Evolutionary conservation across 2,113 vertebrate species (phyloP).

Genomic region (Campylomormyrus numenius): DNA sequence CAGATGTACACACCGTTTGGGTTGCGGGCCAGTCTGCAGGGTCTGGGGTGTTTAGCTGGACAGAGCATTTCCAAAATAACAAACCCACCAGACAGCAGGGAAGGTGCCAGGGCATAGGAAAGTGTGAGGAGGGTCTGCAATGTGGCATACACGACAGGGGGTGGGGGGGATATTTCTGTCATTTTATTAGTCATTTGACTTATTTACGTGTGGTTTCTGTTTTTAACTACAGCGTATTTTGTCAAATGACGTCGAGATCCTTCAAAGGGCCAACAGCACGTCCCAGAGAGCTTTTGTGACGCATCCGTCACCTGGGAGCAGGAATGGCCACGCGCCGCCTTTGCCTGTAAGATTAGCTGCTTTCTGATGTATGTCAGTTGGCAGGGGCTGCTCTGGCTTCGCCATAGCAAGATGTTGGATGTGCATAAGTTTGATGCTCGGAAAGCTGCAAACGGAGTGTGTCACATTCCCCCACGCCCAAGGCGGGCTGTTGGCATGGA

Average conservation of each 20-base stretch:
- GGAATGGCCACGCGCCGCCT: neutral
- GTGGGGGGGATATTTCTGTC: neutral
- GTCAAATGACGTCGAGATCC: neutral
- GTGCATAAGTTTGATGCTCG: neutral
- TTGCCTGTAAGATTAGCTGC: neutral
- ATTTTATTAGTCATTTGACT: neutral
- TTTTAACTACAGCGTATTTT: neutral
- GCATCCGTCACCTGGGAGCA: neutral
- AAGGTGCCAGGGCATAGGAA: no score
- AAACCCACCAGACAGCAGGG: neutral
- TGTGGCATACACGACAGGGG: no score
- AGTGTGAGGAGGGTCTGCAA: no score
- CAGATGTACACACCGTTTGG: slow-evolving; percentile 24
- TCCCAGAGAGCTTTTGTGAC: neutral
- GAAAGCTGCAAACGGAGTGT: neutral
- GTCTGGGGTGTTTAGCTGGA: neutral
- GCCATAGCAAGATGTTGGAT: neutral
- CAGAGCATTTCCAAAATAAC: neutral
- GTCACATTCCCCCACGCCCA: neutral
- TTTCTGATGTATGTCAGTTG: neutral
- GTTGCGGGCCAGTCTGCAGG: neutral
- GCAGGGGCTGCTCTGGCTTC: neutral
- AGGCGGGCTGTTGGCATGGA: neutral
- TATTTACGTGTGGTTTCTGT: neutral
- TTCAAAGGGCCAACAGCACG: neutral